Conservation (phyloP, 2,888 invertebrate genomes). For the Cheilosia impressa region DNA sequence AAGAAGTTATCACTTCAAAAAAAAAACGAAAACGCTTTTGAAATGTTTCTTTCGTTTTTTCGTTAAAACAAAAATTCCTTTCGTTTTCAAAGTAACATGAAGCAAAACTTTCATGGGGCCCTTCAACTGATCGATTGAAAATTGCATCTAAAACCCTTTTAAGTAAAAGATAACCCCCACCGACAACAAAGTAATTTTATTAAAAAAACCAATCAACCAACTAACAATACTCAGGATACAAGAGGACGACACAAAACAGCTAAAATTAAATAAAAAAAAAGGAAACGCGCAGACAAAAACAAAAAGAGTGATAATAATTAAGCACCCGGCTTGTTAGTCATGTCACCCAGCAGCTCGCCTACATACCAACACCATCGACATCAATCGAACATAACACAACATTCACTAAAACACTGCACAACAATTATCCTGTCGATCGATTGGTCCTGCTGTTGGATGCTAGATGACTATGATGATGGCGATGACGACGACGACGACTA, state of each 20-base stretch:
- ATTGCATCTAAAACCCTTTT: conserved; percentile 32
- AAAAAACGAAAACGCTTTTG: too few relatives aligned
- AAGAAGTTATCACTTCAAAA: too few relatives aligned
- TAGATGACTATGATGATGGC: conserved; percentile 32
- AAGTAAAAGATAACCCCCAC: conserved; percentile 43
- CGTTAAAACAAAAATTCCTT: too few relatives aligned
- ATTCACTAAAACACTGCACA: conserved; percentile 20
- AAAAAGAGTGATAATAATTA: conserved; percentile 39
- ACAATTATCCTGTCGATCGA: conserved; percentile 63
- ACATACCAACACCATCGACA: not conserved
- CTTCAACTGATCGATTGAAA: not conserved
- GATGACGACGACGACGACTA: conserved; percentile 34
- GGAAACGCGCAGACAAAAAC: conserved; percentile 6
- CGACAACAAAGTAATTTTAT: conserved; percentile 65
- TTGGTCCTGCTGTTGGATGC: conserved; percentile 14
- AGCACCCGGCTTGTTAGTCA: conserved; percentile 9
- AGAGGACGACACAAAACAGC: conserved; percentile 12
- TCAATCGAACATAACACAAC: conserved; percentile 6
- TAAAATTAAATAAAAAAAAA: not conserved
- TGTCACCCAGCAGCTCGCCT: not conserved
- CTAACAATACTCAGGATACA: conserved; percentile 48
- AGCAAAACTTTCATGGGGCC: not conserved
- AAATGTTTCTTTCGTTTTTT: too few relatives aligned
- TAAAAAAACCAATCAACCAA: conserved; percentile 62
- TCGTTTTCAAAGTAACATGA: too few relatives aligned